These are phyloP conservation scores for Ceriagrion tenellum DNA, from an alignment of 2,888 invertebrate genomes.

Conservation along the genomic window DNA sequence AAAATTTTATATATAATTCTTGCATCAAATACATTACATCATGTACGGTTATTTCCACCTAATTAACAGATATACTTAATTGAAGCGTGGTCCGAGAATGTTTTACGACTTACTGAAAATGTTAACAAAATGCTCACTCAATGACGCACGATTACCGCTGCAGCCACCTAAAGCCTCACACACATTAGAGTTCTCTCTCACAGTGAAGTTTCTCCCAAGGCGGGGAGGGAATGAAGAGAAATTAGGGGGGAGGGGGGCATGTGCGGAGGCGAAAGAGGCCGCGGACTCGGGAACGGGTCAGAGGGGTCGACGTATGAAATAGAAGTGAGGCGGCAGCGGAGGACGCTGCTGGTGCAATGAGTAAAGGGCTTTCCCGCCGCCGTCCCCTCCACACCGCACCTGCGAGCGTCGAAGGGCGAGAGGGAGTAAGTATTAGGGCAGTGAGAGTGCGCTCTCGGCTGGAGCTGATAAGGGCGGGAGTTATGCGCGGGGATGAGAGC, in stretches of 20 bases:
- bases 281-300: background rate
- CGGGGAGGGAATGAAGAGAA: too few species aligned
- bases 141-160: too few species aligned
- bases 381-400: background rate
- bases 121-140: too few species aligned
- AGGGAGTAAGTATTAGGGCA: background rate
- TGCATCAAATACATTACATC: too few species aligned
- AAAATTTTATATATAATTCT: too few species aligned
- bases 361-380: background rate
- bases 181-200: too few species aligned
- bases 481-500: background rate
- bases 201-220: too few species aligned
- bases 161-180: too few species aligned
- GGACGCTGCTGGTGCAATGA: background rate
- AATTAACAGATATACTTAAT: too few species aligned
- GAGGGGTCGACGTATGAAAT: background rate
- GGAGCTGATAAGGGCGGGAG: slow-evolving; percentile 25
- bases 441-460: background rate
- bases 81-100: too few species aligned
- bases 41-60: too few species aligned
- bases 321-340: background rate
- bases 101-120: too few species aligned
- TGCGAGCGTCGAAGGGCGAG: background rate
- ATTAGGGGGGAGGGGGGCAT: background rate
- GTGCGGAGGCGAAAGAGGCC: background rate